A percentile compares a stretch with the other conserved stretches of the same genome.
phyloP scores from a whole-genome alignment of 2,797 vertebrate genomes.

The Phataginus tricuspis region DNA sequence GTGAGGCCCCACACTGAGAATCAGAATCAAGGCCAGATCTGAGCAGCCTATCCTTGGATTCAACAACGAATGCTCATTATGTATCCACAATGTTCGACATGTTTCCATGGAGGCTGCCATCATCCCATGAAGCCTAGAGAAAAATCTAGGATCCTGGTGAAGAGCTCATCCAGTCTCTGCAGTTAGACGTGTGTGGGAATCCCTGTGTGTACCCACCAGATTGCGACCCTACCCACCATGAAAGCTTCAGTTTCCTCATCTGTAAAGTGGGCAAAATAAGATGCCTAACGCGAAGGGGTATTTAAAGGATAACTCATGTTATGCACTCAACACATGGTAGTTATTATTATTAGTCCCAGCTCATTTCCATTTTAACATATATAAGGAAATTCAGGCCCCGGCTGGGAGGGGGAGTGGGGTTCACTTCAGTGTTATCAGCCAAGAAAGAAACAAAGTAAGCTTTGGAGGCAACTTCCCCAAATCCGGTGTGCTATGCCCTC shows the following conservation, averaged over 20 bases:
- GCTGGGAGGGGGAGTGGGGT: neutral
- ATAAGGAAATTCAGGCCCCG: neutral
- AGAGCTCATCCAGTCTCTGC: neutral
- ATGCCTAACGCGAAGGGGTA: neutral
- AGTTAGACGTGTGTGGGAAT: neutral
- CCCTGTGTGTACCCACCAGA: neutral
- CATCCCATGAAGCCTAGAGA: neutral
- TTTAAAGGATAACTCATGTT: neutral
- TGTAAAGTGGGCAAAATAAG: neutral
- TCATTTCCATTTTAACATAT: neutral
- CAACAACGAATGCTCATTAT: neutral
- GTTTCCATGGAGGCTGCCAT: neutral
- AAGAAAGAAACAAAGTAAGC: neutral
- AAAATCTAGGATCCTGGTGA: neutral
- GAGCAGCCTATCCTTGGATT: neutral
- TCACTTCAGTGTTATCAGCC: neutral
- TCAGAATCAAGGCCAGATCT: neutral
- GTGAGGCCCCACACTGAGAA: neutral
- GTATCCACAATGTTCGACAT: accelerated
- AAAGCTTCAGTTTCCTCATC: neutral
- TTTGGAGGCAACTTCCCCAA: neutral
- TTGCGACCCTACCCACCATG: neutral
- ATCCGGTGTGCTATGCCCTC: neutral
- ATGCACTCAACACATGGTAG: neutral
- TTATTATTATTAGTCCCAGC: neutral